Conservation (phyloP, 2,113 vertebrate species). For the Mellivora capensis region DNA sequence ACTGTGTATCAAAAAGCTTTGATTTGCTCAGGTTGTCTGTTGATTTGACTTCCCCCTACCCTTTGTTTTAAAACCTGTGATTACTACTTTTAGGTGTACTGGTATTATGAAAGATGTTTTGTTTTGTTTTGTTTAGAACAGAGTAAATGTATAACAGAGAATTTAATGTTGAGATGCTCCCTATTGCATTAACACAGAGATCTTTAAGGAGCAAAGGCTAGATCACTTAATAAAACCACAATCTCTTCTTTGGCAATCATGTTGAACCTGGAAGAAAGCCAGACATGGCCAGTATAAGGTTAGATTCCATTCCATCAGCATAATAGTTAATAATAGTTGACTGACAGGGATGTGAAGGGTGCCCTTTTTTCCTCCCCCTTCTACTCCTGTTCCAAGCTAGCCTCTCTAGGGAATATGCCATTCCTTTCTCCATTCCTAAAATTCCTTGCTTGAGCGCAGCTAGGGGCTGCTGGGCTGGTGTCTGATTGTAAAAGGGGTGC, state of each 20-base stretch:
- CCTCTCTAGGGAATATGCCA: conserved; percentile 73
- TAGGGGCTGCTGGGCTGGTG: conserved; percentile 45
- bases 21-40: conserved; percentile 37
- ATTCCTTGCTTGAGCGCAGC: conserved; percentile 64
- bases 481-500: background rate
- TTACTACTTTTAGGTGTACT: background rate
- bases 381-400: conserved; percentile 44
- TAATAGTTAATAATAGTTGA: conserved; percentile 73
- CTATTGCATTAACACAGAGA: conserved; percentile 15
- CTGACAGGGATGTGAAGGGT: conserved; percentile 62
- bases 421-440: conserved; percentile 75
- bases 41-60: background rate
- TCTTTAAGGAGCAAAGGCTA: conserved; percentile 57
- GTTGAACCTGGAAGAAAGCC: conserved; percentile 66
- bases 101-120: background rate
- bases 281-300: conserved; percentile 50
- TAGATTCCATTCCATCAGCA: conserved; percentile 71
- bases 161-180: background rate
- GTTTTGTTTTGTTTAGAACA: background rate
- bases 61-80: conserved; percentile 1
- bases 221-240: conserved; percentile 67
- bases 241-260: conserved; percentile 42
- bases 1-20: conserved; percentile 5
- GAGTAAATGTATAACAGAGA: background rate
- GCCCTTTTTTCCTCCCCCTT: background rate